Conservation (phyloP, 2,888 invertebrate species). For the Andrena chrysosceles region DNA sequence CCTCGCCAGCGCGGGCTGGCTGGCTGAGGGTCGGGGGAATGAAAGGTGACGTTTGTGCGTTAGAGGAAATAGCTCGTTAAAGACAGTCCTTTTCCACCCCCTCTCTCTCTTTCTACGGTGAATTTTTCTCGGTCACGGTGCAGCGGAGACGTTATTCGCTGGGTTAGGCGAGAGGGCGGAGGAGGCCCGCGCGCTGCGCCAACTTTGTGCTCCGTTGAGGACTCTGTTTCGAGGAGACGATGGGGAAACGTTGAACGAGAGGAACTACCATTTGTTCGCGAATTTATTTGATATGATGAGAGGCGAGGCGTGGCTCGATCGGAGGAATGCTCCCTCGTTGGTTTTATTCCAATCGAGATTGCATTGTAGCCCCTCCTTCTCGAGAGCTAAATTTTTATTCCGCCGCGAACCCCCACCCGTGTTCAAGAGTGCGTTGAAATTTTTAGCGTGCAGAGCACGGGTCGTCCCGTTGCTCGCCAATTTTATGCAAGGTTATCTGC, state of each 20-base stretch:
- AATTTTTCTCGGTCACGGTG: not conserved
- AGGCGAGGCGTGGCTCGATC: not conserved
- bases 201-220: too few relatives aligned
- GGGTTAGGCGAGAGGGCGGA: not conserved
- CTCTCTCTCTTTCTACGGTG: too few relatives aligned
- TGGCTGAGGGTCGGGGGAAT: slow-evolving; percentile 24
- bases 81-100: not conserved
- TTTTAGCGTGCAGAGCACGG: slow-evolving; percentile 38
- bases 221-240: not conserved
- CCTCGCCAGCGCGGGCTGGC: not conserved
- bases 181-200: too few relatives aligned
- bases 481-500: slow-evolving; percentile 46
- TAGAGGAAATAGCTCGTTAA: slow-evolving; percentile 61
- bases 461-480: slow-evolving; percentile 43
- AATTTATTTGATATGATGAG: slow-evolving; percentile 25
- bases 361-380: not conserved
- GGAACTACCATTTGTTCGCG: not conserved
- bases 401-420: slow-evolving; percentile 19
- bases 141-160: not conserved
- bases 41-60: slow-evolving; percentile 49
- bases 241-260: not conserved
- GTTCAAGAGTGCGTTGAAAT: slow-evolving; percentile 43
- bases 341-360: slow-evolving; percentile 27
- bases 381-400: slow-evolving; percentile 22
- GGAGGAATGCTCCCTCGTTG: not conserved